phyloP scores from a whole-genome alignment of 2,113 vertebrate species.

The Epinephelus moara region DNA sequence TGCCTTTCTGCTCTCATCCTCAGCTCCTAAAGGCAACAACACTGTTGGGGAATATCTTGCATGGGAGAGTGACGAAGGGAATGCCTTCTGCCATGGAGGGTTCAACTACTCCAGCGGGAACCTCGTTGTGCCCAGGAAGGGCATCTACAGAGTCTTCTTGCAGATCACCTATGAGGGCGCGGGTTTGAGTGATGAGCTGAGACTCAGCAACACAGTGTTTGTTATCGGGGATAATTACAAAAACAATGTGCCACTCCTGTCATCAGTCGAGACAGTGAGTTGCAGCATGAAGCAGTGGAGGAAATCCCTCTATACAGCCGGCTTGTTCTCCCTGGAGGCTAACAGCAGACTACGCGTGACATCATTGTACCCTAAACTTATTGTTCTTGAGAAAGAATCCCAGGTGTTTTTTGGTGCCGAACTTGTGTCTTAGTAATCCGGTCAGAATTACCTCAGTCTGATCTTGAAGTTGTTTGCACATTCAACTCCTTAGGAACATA shows the following conservation, averaged over 20 bases:
- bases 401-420: constrained; percentile 69
- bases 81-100: constrained; percentile 16
- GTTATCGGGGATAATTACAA: rapidly evolving
- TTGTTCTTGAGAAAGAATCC: rapidly evolving
- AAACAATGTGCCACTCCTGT: rapidly evolving
- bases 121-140: constrained; percentile 53
- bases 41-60: not conserved
- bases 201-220: not conserved
- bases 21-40: rapidly evolving
- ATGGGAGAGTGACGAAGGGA: not conserved
- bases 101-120: constrained; percentile 41
- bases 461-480: not conserved
- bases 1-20: not conserved
- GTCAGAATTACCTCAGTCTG: not conserved
- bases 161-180: constrained; percentile 70
- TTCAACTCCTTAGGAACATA: not conserved
- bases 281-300: not conserved
- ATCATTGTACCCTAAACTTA: rapidly evolving
- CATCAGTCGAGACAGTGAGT: constrained; percentile 3
- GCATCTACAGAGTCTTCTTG: constrained; percentile 75
- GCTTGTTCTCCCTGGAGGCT: constrained; percentile 22
- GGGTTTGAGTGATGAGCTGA: rapidly evolving
- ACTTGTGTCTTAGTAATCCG: constrained; percentile 7
- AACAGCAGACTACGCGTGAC: constrained; percentile 14
- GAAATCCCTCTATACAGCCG: constrained; percentile 56